These are phyloP conservation scores for Pterocles burchelli DNA, from an alignment of 2,113 vertebrate species.

Conservation along the genomic window DNA sequence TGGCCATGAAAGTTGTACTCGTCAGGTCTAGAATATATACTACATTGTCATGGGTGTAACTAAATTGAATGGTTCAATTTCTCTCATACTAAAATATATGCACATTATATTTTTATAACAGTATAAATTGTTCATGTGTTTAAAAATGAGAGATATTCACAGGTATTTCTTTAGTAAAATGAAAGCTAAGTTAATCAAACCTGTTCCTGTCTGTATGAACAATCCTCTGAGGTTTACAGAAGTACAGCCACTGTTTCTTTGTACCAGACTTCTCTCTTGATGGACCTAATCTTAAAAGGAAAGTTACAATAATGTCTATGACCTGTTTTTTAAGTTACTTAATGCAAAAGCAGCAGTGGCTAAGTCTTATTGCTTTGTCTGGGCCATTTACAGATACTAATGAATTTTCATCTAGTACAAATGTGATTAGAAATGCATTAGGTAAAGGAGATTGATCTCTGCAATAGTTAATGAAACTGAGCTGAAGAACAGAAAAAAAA, in stretches of 20 bases:
- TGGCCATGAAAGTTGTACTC: not conserved
- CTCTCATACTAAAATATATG: not conserved
- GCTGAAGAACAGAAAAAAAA: slow-evolving; percentile 42
- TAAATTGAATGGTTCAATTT: not conserved
- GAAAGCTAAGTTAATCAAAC: slow-evolving; percentile 3
- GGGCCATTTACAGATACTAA: slow-evolving; percentile 48
- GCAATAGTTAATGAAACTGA: slow-evolving; percentile 73
- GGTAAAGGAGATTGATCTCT: slow-evolving; percentile 70
- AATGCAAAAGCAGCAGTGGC: not conserved
- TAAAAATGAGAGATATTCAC: not conserved
- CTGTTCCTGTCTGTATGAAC: not conserved
- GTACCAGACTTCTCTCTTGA: not conserved
- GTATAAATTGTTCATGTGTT: not conserved
- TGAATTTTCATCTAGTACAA: slow-evolving; percentile 63
- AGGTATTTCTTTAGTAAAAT: not conserved
- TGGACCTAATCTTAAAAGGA: not conserved
- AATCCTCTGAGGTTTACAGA: not conserved
- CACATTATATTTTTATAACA: not conserved
- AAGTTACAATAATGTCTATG: not conserved
- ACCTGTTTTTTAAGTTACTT: slow-evolving; percentile 20
- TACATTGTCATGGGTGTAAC: not conserved
- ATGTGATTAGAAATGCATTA: slow-evolving; percentile 69
- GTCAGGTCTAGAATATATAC: not conserved
- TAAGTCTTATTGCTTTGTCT: slow-evolving; percentile 46
- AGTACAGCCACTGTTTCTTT: not conserved